These are phyloP conservation scores for Ceyx margarethae DNA, from an alignment of 2,113 vertebrate species.

Conservation along the genomic window DNA sequence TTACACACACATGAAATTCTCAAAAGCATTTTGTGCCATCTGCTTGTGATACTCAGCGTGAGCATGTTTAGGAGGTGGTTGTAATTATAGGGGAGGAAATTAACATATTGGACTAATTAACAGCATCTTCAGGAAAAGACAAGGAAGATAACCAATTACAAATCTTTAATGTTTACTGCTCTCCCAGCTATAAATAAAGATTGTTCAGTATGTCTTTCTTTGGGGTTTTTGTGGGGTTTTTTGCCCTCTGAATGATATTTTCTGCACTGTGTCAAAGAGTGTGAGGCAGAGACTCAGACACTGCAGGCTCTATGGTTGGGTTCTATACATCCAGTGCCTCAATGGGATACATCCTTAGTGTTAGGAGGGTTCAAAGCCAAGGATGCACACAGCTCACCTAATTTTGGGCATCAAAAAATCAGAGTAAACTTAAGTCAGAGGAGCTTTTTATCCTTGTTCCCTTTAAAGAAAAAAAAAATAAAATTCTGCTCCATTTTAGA, in stretches of 20 bases:
- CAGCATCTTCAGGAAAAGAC: constrained; percentile 43
- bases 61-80: constrained; percentile 26
- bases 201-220: constrained; percentile 7
- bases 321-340: not conserved
- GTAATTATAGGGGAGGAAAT: constrained; percentile 39
- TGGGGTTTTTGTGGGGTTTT: not conserved
- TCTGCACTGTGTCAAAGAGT: not conserved
- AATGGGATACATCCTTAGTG: not conserved
- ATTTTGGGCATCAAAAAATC: not conserved
- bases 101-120: constrained; percentile 61
- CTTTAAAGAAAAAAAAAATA: not conserved
- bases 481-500: not conserved
- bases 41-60: constrained; percentile 21
- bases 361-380: not conserved
- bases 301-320: not conserved
- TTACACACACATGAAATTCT: constrained; percentile 12
- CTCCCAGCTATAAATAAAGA: constrained; percentile 47
- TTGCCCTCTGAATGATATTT: not conserved
- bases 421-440: not conserved
- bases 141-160: constrained; percentile 25
- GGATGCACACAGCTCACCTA: not conserved
- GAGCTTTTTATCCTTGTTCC: not conserved
- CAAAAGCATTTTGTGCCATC: constrained; percentile 46
- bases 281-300: not conserved
- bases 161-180: constrained; percentile 22